Evolutionary conservation across 2,797 vertebrate genomes (phyloP), one percentile per base, ranked within the genome.

Genomic region (Varecia variegata): DNA sequence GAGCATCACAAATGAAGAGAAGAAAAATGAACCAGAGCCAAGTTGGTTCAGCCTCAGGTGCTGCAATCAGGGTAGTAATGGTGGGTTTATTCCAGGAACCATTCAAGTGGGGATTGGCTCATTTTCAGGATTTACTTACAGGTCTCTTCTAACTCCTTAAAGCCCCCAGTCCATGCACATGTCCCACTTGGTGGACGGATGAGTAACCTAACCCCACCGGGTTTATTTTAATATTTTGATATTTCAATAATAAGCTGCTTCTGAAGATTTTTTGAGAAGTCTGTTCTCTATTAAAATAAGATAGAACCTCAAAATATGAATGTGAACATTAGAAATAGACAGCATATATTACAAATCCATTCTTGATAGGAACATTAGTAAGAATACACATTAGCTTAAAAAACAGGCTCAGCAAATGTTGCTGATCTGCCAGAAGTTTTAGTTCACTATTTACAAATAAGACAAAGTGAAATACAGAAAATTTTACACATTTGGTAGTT

Each of bases 381-480:
- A 98, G 98, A 99, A 98, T 98, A 99, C 98, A 98, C 98, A 98
- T 98, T 98, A 98, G 98, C 98, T 98, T 98, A 99, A 98, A 99
- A 98, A 99, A 98, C 97, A 98, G 97, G 98, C 70, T 98, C 98
- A 98, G 98, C 98, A 99, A 99, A 99, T 98, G 98, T 98, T 98
- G 98, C 98, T 96, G 98, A 98, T 67, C 98, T 98, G 98, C 97
- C 97, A 98, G 98, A 98, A 98, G 98, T 98, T 98, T 98, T 97
- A 98, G 97, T 98, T 98, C 98, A 98, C 95, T 99, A 99, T 99
- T 98, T 99, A 99, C 99, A 99, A 98, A 98, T 98, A 99, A 99
- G 98, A 99, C 98, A 99, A 98, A 98, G 98, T 98, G 98, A 99
- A 97, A 98, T 98, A 99, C 98, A 99, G 98, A 98, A 99, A 99